Evolutionary conservation across 2,888 invertebrate genomes (phyloP).

Genomic region (Lutraria lutraria): DNA sequence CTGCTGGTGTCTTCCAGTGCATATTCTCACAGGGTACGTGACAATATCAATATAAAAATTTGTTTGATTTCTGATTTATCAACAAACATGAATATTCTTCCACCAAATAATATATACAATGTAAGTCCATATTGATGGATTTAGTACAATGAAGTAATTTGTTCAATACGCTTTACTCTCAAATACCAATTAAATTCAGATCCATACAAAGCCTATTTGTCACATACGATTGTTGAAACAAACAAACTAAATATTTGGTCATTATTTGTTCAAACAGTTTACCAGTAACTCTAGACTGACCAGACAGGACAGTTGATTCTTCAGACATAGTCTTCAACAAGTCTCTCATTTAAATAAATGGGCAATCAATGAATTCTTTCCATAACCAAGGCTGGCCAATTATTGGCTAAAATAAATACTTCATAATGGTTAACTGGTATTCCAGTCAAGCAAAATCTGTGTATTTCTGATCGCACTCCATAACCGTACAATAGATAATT

Average conservation of each 20-base stretch:
- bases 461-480: background rate
- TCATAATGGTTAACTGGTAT: background rate
- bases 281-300: background rate
- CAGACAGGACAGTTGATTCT: background rate
- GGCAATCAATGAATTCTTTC: background rate
- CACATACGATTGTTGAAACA: conserved; percentile 17
- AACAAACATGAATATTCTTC: background rate
- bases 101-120: background rate
- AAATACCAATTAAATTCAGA: conserved; percentile 13
- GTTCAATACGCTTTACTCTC: conserved; percentile 10
- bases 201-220: conserved; percentile 13
- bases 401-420: background rate
- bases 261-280: conserved; percentile 17
- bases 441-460: background rate
- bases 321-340: background rate
- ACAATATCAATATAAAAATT: background rate
- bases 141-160: conserved; percentile 7
- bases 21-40: background rate
- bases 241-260: background rate
- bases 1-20: too few species aligned
- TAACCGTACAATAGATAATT: too few species aligned
- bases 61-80: background rate
- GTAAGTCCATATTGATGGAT: background rate
- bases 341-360: background rate
- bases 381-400: background rate